A percentile compares a stretch with the other conserved stretches of the same genome.
Evolutionary conservation across 2,113 vertebrate species (phyloP).

Genomic region (Electrona antarctica): DNA sequence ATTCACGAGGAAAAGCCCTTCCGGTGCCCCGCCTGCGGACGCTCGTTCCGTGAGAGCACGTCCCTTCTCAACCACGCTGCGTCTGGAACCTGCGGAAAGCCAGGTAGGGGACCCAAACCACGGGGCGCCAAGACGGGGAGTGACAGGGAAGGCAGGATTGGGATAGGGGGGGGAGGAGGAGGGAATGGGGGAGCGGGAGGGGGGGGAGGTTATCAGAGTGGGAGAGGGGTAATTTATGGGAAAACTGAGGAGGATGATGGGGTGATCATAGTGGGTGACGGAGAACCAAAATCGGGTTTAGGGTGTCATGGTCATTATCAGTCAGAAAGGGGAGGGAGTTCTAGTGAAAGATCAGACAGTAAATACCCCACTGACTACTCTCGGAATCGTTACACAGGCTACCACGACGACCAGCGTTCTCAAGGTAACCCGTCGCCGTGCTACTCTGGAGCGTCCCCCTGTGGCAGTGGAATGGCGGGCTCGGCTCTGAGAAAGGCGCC

Average conservation of each 20-base stretch:
- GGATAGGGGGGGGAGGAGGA: conserved; percentile 70
- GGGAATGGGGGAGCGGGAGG: conserved; percentile 65
- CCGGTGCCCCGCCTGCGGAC: conserved; percentile 89
- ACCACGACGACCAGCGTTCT: conserved; percentile 84
- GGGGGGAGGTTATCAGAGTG: conserved; percentile 80
- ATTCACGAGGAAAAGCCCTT: conserved; percentile 91
- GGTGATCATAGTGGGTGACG: conserved; percentile 77
- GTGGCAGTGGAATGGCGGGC: conserved; percentile 82
- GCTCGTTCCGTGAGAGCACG: conserved; percentile 89
- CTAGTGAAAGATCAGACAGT: conserved; percentile 77
- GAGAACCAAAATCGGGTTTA: conserved; percentile 74
- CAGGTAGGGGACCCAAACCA: conserved; percentile 79
- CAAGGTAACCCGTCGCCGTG: conserved; percentile 81
- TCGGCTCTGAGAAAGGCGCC: conserved; percentile 82
- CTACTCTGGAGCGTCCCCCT: conserved; percentile 81
- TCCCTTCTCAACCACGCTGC: conserved; percentile 92
- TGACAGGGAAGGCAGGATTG: conserved; percentile 77
- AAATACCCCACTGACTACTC: conserved; percentile 81
- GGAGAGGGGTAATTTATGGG: conserved; percentile 77
- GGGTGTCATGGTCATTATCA: conserved; percentile 79
- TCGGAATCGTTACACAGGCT: conserved; percentile 83
- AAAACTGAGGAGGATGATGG: conserved; percentile 80
- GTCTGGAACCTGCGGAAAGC: conserved; percentile 86
- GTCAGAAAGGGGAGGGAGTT: conserved; percentile 76
- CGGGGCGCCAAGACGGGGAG: conserved; percentile 78